Evolutionary conservation across 2,888 invertebrate species (phyloP), one percentile per base, ranked within the genome.

Genomic region (Kryphioiulus occultus): DNA sequence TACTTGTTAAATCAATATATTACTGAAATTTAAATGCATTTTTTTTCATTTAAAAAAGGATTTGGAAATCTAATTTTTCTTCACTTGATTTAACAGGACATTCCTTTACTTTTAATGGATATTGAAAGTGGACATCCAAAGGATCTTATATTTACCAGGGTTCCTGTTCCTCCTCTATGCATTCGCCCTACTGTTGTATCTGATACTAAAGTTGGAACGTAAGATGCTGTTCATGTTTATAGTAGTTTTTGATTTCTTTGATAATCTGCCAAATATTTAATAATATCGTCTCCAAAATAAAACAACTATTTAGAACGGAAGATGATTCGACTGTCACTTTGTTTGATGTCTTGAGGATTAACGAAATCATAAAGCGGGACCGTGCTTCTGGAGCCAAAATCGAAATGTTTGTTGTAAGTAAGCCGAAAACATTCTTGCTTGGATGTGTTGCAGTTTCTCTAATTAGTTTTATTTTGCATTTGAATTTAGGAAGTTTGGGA

Each of bases 271-370:
- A 39, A n/a, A n/a, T n/a, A n/a, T 35, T 35, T 35, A 35, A 35
- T n/a, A n/a, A n/a, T n/a, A n/a, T 84, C 17, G 39, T 68, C 4
- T 85, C n/a, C 39, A 35, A 88, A 19, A 84, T 35, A 85, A n/a
- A 53, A 35, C 17, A 88, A 17, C 17, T 22, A 59, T 47, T 39
- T 90, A 96, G 96, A 0, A 98, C 97, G 90, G 98, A 99, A 93
- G 98, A 99, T 91, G 98, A 98, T 92, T 93, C 99, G 12, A 99
- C 99, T 4, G 98, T 99, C 96, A 98, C 98, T 92, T 94, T 99
- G 90, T 96, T 97, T 0, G 98, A 99, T 93, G 99, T 99, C 89
- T 94, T 99, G 86, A 94, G 99, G 87, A 96, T 99, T 88, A 99
- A 99, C 92, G 97, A 98, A 92, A 96, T 97, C 59, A 97, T 99